Conservation (phyloP, 1,140 invertebrate species). For the Vanessa atalanta region DNA sequence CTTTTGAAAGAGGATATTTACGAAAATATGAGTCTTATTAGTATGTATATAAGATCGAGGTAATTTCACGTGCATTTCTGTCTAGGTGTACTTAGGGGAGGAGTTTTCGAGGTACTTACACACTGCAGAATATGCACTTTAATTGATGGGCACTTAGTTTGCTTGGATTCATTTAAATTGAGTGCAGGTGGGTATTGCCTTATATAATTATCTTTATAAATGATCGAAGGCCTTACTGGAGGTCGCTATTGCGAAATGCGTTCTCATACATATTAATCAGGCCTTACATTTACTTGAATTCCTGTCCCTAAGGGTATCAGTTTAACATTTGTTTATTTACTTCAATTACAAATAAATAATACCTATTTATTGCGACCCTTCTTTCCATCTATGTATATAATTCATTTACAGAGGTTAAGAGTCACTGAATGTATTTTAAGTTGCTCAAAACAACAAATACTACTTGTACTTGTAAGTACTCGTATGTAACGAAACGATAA, state of each 20-base stretch:
- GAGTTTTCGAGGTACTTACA: conserved; percentile 37
- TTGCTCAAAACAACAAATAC: no score
- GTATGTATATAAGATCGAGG: conserved; percentile 14
- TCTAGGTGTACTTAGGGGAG: conserved; percentile 37
- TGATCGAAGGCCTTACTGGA: conserved; percentile 14
- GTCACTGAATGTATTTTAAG: no score
- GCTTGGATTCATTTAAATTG: conserved; percentile 36
- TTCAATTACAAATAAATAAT: no score
- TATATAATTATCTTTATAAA: conserved; percentile 30
- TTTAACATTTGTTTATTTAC: no score
- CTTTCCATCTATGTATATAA: no score
- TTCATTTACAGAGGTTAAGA: no score
- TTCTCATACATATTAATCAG: conserved; percentile 9
- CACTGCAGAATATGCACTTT: conserved; percentile 48
- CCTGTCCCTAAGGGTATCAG: not conserved
- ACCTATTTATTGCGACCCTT: no score
- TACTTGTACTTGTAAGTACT: no score
- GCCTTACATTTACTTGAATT: not conserved
- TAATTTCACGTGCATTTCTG: not conserved
- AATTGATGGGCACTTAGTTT: conserved; percentile 45
- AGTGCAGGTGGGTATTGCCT: conserved; percentile 31
- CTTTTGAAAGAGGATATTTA: conserved; percentile 1
- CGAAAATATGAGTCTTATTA: conserved; percentile 33
- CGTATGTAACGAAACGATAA: no score
- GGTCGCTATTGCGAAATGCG: conserved; percentile 17